Evolutionary conservation across 2,797 vertebrate species (phyloP).

Genomic region (Anomalospiza imberbis): DNA sequence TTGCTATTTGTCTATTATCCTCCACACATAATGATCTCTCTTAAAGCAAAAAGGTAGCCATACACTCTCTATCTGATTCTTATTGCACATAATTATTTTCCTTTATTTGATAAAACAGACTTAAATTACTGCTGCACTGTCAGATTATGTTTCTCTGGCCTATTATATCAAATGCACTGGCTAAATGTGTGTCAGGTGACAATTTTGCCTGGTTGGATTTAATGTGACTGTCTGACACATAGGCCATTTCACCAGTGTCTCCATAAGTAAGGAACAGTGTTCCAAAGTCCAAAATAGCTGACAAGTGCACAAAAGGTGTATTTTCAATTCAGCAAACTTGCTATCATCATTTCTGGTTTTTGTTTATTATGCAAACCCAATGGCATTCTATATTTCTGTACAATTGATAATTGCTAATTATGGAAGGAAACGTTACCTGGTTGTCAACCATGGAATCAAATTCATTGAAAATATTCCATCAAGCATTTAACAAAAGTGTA

Average conservation of each 20-base stretch:
- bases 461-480: constrained; percentile 36
- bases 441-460: constrained; percentile 35
- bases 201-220: not conserved
- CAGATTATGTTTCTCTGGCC: not conserved
- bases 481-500: constrained; percentile 8
- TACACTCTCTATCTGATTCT: not conserved
- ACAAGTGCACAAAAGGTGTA: constrained; percentile 12
- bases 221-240: not conserved
- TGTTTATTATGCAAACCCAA: constrained; percentile 43
- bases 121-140: not conserved
- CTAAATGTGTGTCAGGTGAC: not conserved
- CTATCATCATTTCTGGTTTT: constrained; percentile 23
- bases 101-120: constrained; percentile 11
- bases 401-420: constrained; percentile 58
- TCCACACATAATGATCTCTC: not conserved
- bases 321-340: constrained; percentile 41
- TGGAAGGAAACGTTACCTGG: constrained; percentile 43
- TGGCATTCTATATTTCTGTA: constrained; percentile 34
- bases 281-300: not conserved
- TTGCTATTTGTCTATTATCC: not conserved
- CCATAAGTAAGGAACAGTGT: not conserved
- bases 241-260: not conserved
- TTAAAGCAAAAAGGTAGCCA: not conserved
- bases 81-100: not conserved
- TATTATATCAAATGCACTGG: not conserved